These are phyloP conservation scores for Numida meleagris DNA, from an alignment of 2,113 vertebrate species.

Conservation along the genomic window DNA sequence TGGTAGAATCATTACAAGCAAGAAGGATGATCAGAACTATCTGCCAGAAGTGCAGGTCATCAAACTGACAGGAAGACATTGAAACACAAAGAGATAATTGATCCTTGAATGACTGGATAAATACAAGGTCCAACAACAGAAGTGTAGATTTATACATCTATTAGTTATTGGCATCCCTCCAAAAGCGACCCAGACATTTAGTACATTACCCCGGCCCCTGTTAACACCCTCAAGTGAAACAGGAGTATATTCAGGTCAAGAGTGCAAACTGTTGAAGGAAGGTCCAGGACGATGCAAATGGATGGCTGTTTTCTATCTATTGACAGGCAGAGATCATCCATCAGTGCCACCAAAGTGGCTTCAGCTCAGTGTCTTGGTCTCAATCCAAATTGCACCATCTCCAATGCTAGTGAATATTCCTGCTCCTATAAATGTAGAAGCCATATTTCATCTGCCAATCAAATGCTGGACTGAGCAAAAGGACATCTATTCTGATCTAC, in stretches of 20 bases:
- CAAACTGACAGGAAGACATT: background rate
- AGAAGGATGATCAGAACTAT: background rate
- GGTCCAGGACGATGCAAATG: background rate
- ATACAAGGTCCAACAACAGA: background rate
- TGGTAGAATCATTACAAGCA: background rate
- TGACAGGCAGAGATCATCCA: background rate
- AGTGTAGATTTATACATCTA: background rate
- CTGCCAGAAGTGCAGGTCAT: background rate
- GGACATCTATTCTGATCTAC: background rate
- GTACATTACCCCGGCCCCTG: background rate
- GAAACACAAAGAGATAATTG: background rate
- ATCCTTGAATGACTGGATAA: background rate
- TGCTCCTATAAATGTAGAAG: background rate
- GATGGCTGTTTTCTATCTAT: slow-evolving; percentile 15
- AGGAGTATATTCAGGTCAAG: background rate
- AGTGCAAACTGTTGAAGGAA: background rate
- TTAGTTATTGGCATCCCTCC: background rate
- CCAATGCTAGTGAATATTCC: background rate
- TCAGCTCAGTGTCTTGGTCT: background rate
- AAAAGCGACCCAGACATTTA: background rate
- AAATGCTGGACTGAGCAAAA: background rate
- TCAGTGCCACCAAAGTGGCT: background rate
- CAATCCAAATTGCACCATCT: background rate
- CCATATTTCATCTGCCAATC: background rate
- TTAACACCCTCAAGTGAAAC: background rate